Evolutionary conservation across 2,797 vertebrate species (phyloP).

Genomic region (Dromococcyx pavoninus): DNA sequence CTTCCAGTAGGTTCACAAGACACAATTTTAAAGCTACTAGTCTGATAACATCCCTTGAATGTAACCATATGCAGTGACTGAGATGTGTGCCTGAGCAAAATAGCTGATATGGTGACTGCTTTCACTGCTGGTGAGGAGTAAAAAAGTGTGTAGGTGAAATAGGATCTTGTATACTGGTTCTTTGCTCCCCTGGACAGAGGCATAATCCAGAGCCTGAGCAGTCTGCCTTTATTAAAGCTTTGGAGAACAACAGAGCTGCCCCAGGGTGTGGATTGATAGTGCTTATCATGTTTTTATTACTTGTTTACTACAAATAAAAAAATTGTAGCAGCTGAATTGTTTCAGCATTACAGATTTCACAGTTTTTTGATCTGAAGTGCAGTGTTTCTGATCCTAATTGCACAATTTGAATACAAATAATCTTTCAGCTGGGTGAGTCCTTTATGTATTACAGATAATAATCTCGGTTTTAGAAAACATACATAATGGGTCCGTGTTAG

Average conservation of each 20-base stretch:
- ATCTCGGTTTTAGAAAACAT: slow-evolving; percentile 22
- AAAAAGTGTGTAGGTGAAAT: background rate
- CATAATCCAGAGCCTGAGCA: background rate
- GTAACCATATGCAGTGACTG: background rate
- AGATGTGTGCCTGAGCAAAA: background rate
- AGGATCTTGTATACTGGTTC: rapidly evolving
- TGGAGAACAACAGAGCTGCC: background rate
- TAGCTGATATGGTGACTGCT: background rate
- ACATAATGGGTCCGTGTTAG: slow-evolving; percentile 12
- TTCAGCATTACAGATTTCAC: background rate
- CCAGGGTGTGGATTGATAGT: background rate
- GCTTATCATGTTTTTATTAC: background rate
- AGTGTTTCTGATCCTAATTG: slow-evolving; percentile 20
- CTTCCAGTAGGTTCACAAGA: background rate
- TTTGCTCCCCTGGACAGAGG: background rate
- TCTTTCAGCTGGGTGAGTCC: background rate
- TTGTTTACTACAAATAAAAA: slow-evolving; percentile 26
- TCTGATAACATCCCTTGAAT: background rate
- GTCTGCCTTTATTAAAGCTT: background rate
- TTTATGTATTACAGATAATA: slow-evolving; percentile 13
- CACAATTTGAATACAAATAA: slow-evolving; percentile 38
- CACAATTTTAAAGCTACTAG: background rate
- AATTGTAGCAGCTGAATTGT: slow-evolving; percentile 5
- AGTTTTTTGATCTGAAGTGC: slow-evolving; percentile 27
- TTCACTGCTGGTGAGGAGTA: background rate